Conservation (phyloP, 1,140 invertebrate species). For the Zaprionus gabonicus region DNA sequence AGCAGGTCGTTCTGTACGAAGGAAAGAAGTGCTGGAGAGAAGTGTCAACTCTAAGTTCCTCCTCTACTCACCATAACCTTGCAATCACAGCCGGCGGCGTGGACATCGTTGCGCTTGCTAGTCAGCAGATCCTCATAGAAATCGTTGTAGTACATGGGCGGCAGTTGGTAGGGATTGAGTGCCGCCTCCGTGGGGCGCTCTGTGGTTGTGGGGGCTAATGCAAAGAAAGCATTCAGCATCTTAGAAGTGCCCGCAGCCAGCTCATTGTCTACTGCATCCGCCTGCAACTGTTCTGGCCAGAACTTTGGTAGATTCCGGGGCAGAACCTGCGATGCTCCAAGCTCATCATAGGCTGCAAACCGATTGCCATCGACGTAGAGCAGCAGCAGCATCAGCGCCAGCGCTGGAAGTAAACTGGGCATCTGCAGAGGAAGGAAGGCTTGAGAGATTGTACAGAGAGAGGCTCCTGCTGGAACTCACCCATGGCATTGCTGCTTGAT, state of each 20-base stretch:
- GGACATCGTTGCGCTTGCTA: conserved; percentile 64
- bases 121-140: conserved; percentile 74
- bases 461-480: conserved; percentile 40
- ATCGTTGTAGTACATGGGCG: conserved; percentile 68
- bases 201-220: conserved; percentile 21
- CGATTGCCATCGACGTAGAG: conserved; percentile 33
- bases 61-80: conserved; percentile 72
- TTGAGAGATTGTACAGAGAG: not conserved
- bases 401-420: conserved; percentile 55
- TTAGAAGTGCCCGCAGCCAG: conserved; percentile 44
- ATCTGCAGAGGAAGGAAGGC: conserved; percentile 25
- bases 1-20: conserved; percentile 70
- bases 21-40: not conserved
- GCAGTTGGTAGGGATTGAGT: conserved; percentile 57
- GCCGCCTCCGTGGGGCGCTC: conserved; percentile 36
- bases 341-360: conserved; percentile 51
- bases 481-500: conserved; percentile 63
- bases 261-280: not conserved
- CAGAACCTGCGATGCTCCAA: conserved; percentile 7
- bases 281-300: conserved; percentile 2
- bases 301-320: conserved; percentile 8
- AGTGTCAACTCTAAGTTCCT: not conserved
- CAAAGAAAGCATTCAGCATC: conserved; percentile 61
- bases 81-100: conserved; percentile 75
- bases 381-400: conserved; percentile 53